phyloP scores from a whole-genome alignment of 1,140 invertebrate species.

The Drosophila simulans region DNA sequence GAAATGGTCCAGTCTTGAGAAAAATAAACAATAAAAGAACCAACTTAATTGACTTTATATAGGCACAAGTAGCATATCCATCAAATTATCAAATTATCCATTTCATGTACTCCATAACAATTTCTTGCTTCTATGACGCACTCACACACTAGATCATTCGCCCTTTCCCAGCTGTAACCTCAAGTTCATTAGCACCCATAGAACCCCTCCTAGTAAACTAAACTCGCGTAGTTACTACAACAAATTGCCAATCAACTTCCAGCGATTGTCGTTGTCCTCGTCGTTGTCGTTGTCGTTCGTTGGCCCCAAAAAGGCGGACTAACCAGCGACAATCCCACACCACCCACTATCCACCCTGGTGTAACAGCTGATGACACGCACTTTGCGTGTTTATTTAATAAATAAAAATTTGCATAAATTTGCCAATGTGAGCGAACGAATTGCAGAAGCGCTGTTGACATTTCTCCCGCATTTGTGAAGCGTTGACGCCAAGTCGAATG shows the following conservation, averaged over 20 bases:
- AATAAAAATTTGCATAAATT: constrained; percentile 80
- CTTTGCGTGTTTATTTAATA: constrained; percentile 80
- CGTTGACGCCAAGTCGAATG: constrained; percentile 16
- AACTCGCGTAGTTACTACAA: constrained; percentile 51
- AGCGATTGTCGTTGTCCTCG: constrained; percentile 36
- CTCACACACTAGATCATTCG: background rate
- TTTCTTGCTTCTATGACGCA: constrained; percentile 22
- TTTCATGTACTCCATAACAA: constrained; percentile 36
- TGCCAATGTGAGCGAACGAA: constrained; percentile 48
- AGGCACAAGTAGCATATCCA: too few relatives aligned
- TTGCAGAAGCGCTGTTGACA: constrained; percentile 36
- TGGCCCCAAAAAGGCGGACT: constrained; percentile 29
- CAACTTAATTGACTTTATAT: too few relatives aligned
- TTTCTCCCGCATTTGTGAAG: constrained; percentile 26
- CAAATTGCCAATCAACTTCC: constrained; percentile 68
- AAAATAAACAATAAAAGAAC: too few relatives aligned
- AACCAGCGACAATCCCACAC: background rate
- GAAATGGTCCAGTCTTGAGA: background rate
- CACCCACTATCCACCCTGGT: constrained; percentile 3
- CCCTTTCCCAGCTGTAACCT: constrained; percentile 15
- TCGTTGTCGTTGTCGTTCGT: constrained; percentile 48
- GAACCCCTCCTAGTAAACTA: constrained; percentile 30
- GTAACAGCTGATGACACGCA: constrained; percentile 68
- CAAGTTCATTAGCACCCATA: constrained; percentile 55
- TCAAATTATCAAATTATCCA: constrained; percentile 12